Conservation (phyloP, 2,888 invertebrate species). For the Drosophila ochracea region DNA sequence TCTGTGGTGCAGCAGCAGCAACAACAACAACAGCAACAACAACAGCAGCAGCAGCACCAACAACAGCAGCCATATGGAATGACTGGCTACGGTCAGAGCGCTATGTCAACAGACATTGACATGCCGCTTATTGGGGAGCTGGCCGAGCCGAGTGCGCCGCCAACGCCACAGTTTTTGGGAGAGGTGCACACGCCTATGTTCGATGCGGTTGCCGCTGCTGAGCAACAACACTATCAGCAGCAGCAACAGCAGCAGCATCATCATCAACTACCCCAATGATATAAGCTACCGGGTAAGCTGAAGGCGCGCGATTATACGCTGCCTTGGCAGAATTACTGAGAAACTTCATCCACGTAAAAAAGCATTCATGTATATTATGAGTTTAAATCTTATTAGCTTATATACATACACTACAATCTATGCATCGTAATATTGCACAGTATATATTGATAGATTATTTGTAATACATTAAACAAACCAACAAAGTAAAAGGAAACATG, state of each 20-base stretch:
- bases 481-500: slow-evolving; percentile 5
- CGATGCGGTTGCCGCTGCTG: slow-evolving; percentile 82
- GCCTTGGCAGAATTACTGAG: slow-evolving; percentile 78
- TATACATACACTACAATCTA: slow-evolving; percentile 41
- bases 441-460: slow-evolving; percentile 37
- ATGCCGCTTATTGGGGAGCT: slow-evolving; percentile 82
- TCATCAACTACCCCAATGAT: slow-evolving; percentile 75
- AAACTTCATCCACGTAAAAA: slow-evolving; percentile 21
- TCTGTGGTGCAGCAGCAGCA: slow-evolving; percentile 70
- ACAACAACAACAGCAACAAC: slow-evolving; percentile 46
- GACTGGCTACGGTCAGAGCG: slow-evolving; percentile 55
- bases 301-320: slow-evolving; percentile 76
- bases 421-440: slow-evolving; percentile 56
- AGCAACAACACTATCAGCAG: slow-evolving; percentile 81
- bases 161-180: slow-evolving; percentile 82
- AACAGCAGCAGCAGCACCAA: slow-evolving; percentile 69
- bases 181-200: slow-evolving; percentile 84
- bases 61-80: slow-evolving; percentile 72
- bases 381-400: slow-evolving; percentile 41
- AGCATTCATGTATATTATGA: slow-evolving; percentile 34
- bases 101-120: slow-evolving; percentile 77
- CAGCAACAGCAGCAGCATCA: slow-evolving; percentile 75
- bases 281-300: slow-evolving; percentile 65
- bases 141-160: slow-evolving; percentile 81
- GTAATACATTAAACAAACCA: slow-evolving; percentile 7